Evolutionary conservation across 2,888 invertebrate genomes (phyloP).

Genomic region (Argynnis bischoffii): DNA sequence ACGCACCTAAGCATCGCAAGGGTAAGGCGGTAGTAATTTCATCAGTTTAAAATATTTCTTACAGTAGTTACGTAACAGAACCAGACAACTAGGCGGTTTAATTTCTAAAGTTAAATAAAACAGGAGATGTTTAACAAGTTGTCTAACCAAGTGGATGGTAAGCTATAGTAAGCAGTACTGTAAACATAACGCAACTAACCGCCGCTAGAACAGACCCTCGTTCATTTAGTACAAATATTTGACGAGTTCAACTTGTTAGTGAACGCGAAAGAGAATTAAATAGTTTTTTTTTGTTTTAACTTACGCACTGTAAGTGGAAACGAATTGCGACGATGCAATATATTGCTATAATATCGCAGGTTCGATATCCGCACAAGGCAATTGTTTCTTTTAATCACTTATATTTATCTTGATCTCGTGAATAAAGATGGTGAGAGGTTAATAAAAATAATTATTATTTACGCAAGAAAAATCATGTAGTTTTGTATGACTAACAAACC

Average conservation of each 20-base stretch:
- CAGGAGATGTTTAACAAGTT: slow-evolving; percentile 24
- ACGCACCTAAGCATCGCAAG: too few relatives aligned
- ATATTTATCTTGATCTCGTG: too few relatives aligned
- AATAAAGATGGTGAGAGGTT: too few relatives aligned
- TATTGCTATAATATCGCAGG: too few relatives aligned
- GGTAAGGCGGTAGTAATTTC: neutral
- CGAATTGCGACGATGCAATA: too few relatives aligned
- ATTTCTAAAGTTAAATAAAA: slow-evolving; percentile 18
- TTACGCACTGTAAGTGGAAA: too few relatives aligned
- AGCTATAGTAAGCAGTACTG: slow-evolving; percentile 51
- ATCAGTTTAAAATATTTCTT: neutral
- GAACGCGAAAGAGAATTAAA: slow-evolving; percentile 31
- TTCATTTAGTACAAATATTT: slow-evolving; percentile 69
- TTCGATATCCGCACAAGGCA: too few relatives aligned
- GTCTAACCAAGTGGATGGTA: slow-evolving; percentile 23
- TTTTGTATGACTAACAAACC: too few relatives aligned
- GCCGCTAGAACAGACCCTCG: slow-evolving; percentile 58
- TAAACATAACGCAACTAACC: slow-evolving; percentile 49
- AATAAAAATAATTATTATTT: too few relatives aligned
- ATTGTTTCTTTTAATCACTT: too few relatives aligned
- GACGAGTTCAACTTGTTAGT: slow-evolving; percentile 43
- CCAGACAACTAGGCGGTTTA: slow-evolving; percentile 4
- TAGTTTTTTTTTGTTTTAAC: too few relatives aligned
- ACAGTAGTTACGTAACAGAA: slow-evolving; percentile 15
- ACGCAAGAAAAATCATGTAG: too few relatives aligned